phyloP scores from a whole-genome alignment of 2,888 invertebrate species.

The Hymenopus coronatus region DNA sequence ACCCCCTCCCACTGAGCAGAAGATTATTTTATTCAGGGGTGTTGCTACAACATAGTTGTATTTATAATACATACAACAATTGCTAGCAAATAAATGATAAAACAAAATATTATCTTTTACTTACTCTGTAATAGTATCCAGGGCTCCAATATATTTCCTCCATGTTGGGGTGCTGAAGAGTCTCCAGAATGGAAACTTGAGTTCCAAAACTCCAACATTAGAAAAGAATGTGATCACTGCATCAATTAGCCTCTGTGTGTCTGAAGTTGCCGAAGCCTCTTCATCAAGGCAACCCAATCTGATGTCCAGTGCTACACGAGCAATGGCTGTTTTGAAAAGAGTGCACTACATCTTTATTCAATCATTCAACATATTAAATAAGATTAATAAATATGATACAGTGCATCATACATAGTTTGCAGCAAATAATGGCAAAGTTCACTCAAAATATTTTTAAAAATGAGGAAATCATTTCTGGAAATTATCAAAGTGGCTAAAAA shows the following conservation, averaged over 20 bases:
- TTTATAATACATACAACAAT: too few species aligned
- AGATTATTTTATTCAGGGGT: too few species aligned
- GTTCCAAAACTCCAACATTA: slow-evolving; percentile 62
- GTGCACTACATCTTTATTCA: background rate
- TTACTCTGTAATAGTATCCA: slow-evolving; percentile 67
- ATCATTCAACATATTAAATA: too few species aligned
- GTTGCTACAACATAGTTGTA: too few species aligned
- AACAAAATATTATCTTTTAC: background rate
- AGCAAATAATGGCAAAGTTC: too few species aligned
- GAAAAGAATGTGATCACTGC: slow-evolving; percentile 66
- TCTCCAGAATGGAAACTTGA: slow-evolving; percentile 67
- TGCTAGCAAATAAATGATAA: too few species aligned
- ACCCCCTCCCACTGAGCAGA: too few species aligned
- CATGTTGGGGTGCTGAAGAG: slow-evolving; percentile 62
- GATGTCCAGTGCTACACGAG: slow-evolving; percentile 63
- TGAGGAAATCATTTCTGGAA: too few species aligned
- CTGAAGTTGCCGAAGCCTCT: slow-evolving; percentile 45
- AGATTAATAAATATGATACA: too few species aligned
- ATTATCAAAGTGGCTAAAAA: too few species aligned
- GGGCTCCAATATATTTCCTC: slow-evolving; percentile 59
- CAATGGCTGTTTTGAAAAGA: slow-evolving; percentile 55
- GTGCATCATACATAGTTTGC: too few species aligned
- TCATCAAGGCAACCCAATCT: slow-evolving; percentile 62
- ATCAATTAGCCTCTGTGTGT: slow-evolving; percentile 63
- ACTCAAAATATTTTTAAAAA: too few species aligned